phyloP scores from a whole-genome alignment of 2,888 invertebrate genomes.

The Ariolimax columbianus region DNA sequence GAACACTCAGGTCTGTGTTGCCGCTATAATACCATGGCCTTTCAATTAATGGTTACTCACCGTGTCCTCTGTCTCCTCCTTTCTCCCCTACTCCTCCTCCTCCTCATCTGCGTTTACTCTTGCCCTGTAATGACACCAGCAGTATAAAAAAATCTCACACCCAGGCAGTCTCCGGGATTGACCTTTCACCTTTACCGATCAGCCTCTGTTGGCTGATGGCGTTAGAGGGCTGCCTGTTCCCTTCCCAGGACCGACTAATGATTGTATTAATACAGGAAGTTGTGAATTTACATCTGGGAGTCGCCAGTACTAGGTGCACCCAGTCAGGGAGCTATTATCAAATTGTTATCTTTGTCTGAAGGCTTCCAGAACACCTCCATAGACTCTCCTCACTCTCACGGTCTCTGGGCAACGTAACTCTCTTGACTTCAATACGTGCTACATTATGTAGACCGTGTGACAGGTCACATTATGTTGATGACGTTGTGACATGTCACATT shows the following conservation, averaged over 20 bases:
- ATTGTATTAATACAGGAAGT: slow-evolving; percentile 22
- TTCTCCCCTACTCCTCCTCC: background rate
- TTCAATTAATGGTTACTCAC: no score
- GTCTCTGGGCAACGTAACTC: no score
- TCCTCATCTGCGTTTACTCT: background rate
- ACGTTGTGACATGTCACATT: no score
- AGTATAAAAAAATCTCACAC: background rate
- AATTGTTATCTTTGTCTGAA: background rate
- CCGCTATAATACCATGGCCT: no score
- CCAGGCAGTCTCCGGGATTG: background rate
- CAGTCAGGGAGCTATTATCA: background rate
- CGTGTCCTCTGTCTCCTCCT: background rate
- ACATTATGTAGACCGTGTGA: no score
- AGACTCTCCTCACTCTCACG: no score
- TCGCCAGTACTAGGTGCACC: background rate
- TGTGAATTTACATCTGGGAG: background rate
- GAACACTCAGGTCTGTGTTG: no score
- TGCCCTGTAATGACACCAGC: background rate
- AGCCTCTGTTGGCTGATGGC: background rate
- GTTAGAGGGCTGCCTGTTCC: background rate
- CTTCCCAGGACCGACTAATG: background rate
- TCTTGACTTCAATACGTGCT: no score
- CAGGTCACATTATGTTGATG: no score
- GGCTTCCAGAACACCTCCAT: background rate
- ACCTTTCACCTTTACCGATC: slow-evolving; percentile 25